Percentiles rank a stretch among this genome's conserved stretches.
Conservation (phyloP, 2,113 vertebrate genomes). For the Merops nubicus region DNA sequence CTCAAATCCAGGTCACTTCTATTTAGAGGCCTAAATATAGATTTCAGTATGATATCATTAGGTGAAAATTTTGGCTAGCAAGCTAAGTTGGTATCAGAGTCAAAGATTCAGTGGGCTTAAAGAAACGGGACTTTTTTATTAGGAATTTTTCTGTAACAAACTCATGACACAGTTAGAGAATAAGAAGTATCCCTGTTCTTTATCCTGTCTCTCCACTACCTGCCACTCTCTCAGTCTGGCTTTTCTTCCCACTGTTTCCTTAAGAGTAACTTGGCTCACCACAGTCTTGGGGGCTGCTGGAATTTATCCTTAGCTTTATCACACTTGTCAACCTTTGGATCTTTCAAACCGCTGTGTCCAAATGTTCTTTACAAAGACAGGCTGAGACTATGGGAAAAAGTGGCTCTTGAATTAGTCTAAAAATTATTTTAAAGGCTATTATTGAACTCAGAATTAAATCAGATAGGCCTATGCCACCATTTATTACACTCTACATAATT, state of each 20-base stretch:
- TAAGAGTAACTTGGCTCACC: neutral
- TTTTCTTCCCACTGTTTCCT: neutral
- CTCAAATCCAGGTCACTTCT: constrained; percentile 15
- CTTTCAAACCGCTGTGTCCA: neutral
- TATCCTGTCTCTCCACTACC: neutral
- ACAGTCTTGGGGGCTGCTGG: neutral
- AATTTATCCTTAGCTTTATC: neutral
- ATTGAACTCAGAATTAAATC: neutral
- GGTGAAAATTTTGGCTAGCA: neutral
- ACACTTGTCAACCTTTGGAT: neutral
- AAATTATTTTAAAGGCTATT: neutral
- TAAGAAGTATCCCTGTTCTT: neutral
- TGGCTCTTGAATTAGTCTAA: neutral
- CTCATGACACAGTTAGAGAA: neutral
- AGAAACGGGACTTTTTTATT: neutral
- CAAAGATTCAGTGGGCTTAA: neutral
- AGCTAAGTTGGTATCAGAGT: neutral
- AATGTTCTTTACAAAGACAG: neutral
- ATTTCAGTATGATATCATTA: neutral
- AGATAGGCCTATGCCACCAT: neutral
- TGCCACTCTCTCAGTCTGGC: neutral
- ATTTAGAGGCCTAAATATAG: constrained; percentile 16
- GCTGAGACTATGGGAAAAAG: neutral
- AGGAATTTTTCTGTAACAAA: neutral
- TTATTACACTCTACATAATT: neutral